phyloP scores from a whole-genome alignment of 1,140 invertebrate genomes.

The Sinella curviseta region DNA sequence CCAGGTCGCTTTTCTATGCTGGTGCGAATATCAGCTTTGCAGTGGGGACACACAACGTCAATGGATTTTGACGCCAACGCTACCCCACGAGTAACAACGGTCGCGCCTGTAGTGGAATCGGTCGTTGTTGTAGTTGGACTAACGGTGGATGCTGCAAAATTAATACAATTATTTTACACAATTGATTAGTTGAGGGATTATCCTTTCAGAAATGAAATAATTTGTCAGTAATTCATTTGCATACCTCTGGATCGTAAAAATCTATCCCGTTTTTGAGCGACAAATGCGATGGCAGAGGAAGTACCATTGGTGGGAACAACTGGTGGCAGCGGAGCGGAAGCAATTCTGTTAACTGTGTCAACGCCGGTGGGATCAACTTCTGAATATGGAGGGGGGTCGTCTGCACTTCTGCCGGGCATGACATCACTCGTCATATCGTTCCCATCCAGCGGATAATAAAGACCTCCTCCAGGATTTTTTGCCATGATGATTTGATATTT shows the following conservation, averaged over 20 bases:
- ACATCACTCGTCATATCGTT: too few relatives aligned
- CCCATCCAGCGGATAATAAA: not conserved
- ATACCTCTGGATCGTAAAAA: too few relatives aligned
- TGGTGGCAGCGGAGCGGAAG: too few relatives aligned
- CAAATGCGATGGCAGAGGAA: too few relatives aligned
- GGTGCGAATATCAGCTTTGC: not conserved
- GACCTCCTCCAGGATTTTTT: not conserved
- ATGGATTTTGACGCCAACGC: not conserved
- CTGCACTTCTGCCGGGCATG: too few relatives aligned
- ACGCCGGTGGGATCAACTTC: too few relatives aligned
- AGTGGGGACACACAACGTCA: conserved; percentile 11
- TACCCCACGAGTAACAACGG: not conserved
- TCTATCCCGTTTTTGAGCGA: too few relatives aligned
- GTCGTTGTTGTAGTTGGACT: not conserved
- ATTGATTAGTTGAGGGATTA: not conserved
- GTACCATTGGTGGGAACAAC: too few relatives aligned
- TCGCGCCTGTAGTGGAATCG: not conserved
- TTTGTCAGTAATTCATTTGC: too few relatives aligned
- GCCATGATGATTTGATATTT: not conserved
- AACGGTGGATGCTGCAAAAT: not conserved
- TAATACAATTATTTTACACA: not conserved
- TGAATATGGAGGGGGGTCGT: not conserved
- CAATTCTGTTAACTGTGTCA: too few relatives aligned
- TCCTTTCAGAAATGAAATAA: too few relatives aligned
- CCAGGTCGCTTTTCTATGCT: not conserved